Conservation (phyloP, 2,113 vertebrate species). For the Odontesthes bonariensis region DNA sequence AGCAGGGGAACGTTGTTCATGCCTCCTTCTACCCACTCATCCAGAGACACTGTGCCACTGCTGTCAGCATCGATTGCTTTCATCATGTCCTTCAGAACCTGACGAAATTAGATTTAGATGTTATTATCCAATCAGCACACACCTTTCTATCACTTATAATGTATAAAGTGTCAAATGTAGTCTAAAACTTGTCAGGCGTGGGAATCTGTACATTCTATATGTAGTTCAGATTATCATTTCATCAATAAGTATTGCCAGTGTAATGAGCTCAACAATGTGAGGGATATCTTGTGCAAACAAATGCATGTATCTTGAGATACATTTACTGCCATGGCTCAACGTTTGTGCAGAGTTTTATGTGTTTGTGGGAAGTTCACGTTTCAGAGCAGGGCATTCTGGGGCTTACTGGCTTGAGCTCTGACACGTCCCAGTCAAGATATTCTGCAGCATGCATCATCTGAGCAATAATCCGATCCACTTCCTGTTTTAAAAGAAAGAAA, state of each 20-base stretch:
- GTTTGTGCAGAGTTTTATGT: not conserved
- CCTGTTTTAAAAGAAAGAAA: slow-evolving; percentile 73
- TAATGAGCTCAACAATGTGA: not conserved
- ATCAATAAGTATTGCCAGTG: not conserved
- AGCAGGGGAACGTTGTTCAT: slow-evolving; percentile 92
- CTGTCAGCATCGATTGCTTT: slow-evolving; percentile 91
- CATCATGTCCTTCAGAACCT: slow-evolving; percentile 97
- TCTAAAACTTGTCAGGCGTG: not conserved
- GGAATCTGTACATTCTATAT: not conserved
- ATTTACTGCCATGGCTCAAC: not conserved
- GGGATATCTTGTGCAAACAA: slow-evolving; percentile 16
- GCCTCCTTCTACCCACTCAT: slow-evolving; percentile 93
- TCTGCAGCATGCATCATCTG: slow-evolving; percentile 94
- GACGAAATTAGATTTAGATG: slow-evolving; percentile 39
- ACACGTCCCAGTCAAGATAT: slow-evolving; percentile 92
- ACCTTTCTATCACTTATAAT: slow-evolving; percentile 1
- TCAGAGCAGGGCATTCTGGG: not conserved
- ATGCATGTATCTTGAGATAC: not conserved
- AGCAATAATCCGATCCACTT: slow-evolving; percentile 90
- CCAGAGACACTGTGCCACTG: slow-evolving; percentile 90
- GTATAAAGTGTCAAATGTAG: not conserved
- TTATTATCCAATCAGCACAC: slow-evolving; percentile 30
- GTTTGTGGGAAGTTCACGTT: not conserved
- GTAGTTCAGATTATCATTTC: slow-evolving; percentile 4
- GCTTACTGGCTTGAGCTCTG: slow-evolving; percentile 90